Percentiles rank a stretch among this genome's conserved stretches.
Evolutionary conservation across 2,888 invertebrate species (phyloP).

Genomic region (Metacarcinus magister): DNA sequence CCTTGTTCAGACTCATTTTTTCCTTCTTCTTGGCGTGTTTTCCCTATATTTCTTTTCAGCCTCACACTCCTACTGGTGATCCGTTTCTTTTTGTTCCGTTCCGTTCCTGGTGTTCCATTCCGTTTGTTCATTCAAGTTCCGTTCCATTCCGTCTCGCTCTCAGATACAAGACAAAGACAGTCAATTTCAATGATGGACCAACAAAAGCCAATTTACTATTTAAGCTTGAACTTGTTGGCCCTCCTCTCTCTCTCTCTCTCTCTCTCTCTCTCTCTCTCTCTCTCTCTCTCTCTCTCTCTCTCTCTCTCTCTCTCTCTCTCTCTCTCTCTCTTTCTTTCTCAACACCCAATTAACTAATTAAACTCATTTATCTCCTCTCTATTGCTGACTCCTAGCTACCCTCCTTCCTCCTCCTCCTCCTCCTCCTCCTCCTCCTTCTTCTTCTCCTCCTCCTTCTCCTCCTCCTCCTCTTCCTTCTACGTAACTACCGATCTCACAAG

Average conservation of each 20-base stretch:
- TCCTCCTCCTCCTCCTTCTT: background rate
- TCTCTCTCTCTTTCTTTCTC: background rate
- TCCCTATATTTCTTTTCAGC: background rate
- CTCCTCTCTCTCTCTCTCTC: background rate
- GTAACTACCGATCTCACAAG: background rate
- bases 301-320: background rate
- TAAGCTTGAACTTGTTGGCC: background rate
- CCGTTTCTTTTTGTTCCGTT: too few species aligned
- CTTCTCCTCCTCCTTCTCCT: background rate
- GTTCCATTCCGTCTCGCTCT: too few species aligned
- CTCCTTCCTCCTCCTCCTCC: constrained; percentile 2
- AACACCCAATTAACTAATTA: constrained; percentile 1
- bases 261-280: background rate
- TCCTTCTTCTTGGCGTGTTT: background rate
- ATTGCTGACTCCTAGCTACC: background rate
- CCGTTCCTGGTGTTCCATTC: too few species aligned
- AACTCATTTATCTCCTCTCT: background rate
- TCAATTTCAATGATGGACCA: background rate
- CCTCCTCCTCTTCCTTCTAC: background rate
- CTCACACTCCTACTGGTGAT: too few species aligned
- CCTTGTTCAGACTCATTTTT: background rate
- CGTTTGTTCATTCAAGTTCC: too few species aligned
- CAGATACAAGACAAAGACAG: background rate
- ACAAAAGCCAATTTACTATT: background rate
- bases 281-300: background rate